phyloP scores from a whole-genome alignment of 2,797 vertebrate species.

The Xiphophorus birchmanni region DNA sequence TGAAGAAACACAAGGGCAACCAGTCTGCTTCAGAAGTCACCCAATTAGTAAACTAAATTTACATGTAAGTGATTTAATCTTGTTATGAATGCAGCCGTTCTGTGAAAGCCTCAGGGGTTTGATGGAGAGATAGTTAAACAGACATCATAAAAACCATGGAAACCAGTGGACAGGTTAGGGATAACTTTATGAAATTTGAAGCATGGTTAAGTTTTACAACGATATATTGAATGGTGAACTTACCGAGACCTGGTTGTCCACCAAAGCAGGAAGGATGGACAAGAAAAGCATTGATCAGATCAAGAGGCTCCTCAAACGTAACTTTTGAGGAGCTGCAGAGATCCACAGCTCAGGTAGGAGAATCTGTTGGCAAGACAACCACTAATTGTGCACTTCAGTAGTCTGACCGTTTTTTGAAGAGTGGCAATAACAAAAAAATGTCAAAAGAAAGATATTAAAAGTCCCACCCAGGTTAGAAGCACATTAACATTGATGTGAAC shows the following conservation, averaged over 20 bases:
- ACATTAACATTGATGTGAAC: not conserved
- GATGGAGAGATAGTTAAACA: not conserved
- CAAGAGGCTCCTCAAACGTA: not conserved
- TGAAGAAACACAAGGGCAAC: not conserved
- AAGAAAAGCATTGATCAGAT: not conserved
- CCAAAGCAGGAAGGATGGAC: not conserved
- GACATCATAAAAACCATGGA: not conserved
- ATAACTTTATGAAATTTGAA: not conserved
- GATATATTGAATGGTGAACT: not conserved
- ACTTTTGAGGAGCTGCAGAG: not conserved
- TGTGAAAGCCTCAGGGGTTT: not conserved
- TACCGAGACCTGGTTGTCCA: not conserved
- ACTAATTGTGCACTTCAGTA: not conserved
- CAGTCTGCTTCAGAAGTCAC: not conserved
- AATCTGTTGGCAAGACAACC: not conserved
- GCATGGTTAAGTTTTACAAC: not conserved
- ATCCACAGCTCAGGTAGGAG: not conserved
- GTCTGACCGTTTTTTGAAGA: not conserved
- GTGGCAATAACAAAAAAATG: not conserved
- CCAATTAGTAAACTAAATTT: not conserved
- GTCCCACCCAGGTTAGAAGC: not conserved
- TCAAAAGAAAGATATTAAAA: not conserved
- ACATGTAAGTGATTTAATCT: not conserved
- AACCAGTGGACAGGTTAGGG: not conserved
- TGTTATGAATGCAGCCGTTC: not conserved